These are phyloP conservation scores for Mamestra brassicae DNA, from an alignment of 2,888 invertebrate species.

Conservation along the genomic window DNA sequence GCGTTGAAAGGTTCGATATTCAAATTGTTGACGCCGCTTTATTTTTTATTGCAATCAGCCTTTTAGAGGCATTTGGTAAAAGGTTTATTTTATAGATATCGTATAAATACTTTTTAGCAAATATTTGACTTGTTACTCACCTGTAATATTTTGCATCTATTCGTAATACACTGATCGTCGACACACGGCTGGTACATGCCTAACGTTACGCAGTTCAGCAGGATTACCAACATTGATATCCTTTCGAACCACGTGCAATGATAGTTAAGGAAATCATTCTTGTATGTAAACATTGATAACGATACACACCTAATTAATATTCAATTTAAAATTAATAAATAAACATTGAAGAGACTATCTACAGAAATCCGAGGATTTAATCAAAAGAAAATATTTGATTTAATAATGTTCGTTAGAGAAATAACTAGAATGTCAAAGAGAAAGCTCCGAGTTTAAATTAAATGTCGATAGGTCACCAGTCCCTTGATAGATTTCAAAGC, in stretches of 20 bases:
- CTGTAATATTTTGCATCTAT: constrained; percentile 97
- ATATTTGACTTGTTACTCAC: constrained; percentile 85
- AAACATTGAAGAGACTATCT: not conserved
- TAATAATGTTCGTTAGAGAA: constrained; percentile 40
- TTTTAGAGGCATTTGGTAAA: not conserved
- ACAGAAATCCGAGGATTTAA: constrained; percentile 19
- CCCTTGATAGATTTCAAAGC: constrained; percentile 56
- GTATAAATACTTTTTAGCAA: not conserved
- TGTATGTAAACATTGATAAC: not conserved
- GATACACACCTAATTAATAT: not conserved
- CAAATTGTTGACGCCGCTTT: not conserved
- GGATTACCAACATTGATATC: constrained; percentile 99
- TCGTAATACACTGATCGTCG: constrained; percentile 97
- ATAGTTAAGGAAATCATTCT: constrained; percentile 91
- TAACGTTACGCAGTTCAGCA: constrained; percentile 99
- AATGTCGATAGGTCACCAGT: constrained; percentile 45
- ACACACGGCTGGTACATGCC: constrained; percentile 99
- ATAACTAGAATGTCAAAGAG: constrained; percentile 54
- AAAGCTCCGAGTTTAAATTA: constrained; percentile 54
- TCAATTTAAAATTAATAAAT: constrained; percentile 9
- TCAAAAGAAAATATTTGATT: constrained; percentile 54
- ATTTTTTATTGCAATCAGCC: constrained; percentile 8
- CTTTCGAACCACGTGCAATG: constrained; percentile 98
- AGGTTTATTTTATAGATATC: not conserved
- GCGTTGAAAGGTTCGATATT: constrained; percentile 18